Base-by-base conservation (phyloP, 2,113 vertebrate genomes). In the Hyla sarda region DNA sequence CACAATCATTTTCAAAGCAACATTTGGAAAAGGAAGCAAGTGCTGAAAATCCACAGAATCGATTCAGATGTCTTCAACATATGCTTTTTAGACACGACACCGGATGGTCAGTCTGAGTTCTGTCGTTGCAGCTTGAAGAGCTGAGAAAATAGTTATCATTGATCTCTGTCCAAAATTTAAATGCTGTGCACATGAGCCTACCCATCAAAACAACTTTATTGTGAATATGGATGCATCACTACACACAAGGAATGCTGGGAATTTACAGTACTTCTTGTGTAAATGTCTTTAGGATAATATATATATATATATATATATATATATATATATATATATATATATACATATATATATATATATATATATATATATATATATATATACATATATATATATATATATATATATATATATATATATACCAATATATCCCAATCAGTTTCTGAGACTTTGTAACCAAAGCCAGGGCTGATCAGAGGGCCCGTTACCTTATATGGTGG, bases 171-270 rank as follows among this genome's bases (percentile, higher is more conserved):
- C 32, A 71, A 71, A 71, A 71, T 71, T 16, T 41, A 2, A 41
- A 23, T 62, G n/a, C 10, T 28, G 58, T 71, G 17, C 8, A 9
- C 8, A 34, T 69, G 65, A 69, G 16, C 17, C 34, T 71, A 41
- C 67, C 34, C 32, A 41, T 71, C 67, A 71, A 71, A 71, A 71
- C 34, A 71, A 71, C 65, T 69, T 32, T 69, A 69, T 34, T 25
- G 65, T 17, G 32, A 69, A 19, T 69, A 37, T 34, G 34, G 8
- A 19, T 34, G 21, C 30, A 62, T 62, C 10, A 69, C 30, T 9
- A 34, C 34, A 34, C 10, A 30, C 12, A 67, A 1, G 25, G 6
- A 2, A 30, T 67, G 25, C 28, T 67, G n/a, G 12, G 12, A 30
- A 14, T n/a, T n/a, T n/a, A n/a, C n/a, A n/a, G n/a, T 67, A 60